Conservation (phyloP, 2,113 vertebrate genomes). For the Toxotes jaculatrix region DNA sequence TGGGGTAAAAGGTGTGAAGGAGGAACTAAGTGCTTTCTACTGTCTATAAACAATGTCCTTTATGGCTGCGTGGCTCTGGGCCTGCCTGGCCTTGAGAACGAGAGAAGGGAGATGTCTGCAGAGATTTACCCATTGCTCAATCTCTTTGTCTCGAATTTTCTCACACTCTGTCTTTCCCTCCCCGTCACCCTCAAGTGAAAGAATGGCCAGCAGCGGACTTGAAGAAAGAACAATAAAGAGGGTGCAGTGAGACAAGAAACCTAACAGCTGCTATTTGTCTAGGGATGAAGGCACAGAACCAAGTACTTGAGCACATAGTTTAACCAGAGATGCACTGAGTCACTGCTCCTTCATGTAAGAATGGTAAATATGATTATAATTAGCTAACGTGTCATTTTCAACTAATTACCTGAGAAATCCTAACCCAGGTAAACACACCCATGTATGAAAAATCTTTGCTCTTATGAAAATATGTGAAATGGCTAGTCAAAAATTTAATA, state of each 20-base stretch:
- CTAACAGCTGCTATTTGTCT: conserved; percentile 2
- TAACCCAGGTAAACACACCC: neutral
- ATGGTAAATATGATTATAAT: neutral
- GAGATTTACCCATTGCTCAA: conserved; percentile 61
- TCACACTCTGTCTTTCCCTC: conserved; percentile 16
- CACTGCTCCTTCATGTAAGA: neutral
- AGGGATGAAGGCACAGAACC: conserved; percentile 18
- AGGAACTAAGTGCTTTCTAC: conserved; percentile 80
- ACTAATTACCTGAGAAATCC: neutral
- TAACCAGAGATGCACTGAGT: conserved; percentile 9
- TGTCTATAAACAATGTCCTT: conserved; percentile 80
- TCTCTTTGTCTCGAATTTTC: conserved; percentile 49
- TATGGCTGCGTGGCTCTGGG: conserved; percentile 62
- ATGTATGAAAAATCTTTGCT: neutral
- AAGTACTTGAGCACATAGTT: neutral
- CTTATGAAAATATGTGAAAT: neutral
- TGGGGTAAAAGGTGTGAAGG: conserved; percentile 78
- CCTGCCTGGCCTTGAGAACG: conserved; percentile 26
- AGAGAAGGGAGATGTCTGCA: conserved; percentile 53
- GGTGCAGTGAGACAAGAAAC: conserved; percentile 20
- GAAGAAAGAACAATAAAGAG: conserved; percentile 37
- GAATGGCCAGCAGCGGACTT: conserved; percentile 29
- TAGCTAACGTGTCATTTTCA: neutral
- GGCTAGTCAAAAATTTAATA: neutral
- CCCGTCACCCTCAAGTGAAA: conserved; percentile 29